Evolutionary conservation across 2,888 invertebrate genomes (phyloP), one percentile per base, ranked within the genome.

Genomic region (Autographa pulchrina): DNA sequence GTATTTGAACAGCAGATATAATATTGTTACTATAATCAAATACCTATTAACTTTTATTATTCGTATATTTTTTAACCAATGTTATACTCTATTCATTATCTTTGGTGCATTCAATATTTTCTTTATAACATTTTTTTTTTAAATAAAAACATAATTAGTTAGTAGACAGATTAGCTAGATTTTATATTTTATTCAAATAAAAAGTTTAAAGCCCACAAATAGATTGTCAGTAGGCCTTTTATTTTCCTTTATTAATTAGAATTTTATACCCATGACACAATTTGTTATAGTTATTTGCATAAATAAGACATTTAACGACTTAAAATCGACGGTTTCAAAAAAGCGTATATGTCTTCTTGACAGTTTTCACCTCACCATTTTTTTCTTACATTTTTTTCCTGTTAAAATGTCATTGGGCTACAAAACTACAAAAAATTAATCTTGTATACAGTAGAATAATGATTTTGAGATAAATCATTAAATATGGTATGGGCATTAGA

Each of bases 261-360:
- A 54, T 56, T 25, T 25, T 25, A 56, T 25, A 25, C 11, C 4
- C 9, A 11, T 25, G 48, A n/a, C 48, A 43, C 16, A 48, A 48
- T 48, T n/a, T n/a, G n/a, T 48, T n/a, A 16, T n/a, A 48, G n/a
- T n/a, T n/a, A 25, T 56, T 56, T 20, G 25, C 54, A 56, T 56
- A 56, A 56, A 56, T 56, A 56, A 20, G 48, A 20, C 20, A 25
- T 56, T 56, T 56, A 25, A 11, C 13, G 13, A 13, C 1, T 25
- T 20, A 11, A 9, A 20, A 54, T 20, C 18, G 25, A 13, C 25
- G 54, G 13, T n/a, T 48, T 6, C 0, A 38, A 48, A 56, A 25
- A 56, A 25, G 25, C 20, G 13, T 56, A 56, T 56, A 13, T 13
- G 20, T 56, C 54, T 56, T 56, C 5, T 56, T 56, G 54, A 56